Base-by-base conservation (phyloP, 2,888 invertebrate species). In the Tipula lateralis region DNA sequence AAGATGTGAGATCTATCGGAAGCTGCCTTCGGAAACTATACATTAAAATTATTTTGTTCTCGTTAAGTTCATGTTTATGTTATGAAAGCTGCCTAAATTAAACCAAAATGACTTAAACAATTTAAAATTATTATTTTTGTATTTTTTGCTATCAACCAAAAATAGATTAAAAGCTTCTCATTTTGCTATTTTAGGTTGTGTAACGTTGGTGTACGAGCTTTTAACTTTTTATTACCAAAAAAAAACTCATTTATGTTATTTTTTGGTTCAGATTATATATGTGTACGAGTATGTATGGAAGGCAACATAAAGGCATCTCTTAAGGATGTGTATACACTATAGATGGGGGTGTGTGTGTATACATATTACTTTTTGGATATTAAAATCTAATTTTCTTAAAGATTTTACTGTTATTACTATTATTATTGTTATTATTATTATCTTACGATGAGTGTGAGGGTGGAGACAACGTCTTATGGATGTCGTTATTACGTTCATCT, bases 361-460 rank as follows among this genome's bases (percentile, higher is more conserved):
- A 66, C 24, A 66, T 66, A 7, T 66, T 66, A 66, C 24, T 24
- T 66, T 24, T 66, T 66, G 66, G 66, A 66, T 66, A 66, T 66
- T 66, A 66, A 66, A 66, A 66, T 66, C 66, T 66, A 66, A 66
- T 66, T 66, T 66, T 66, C 66, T 7, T 66, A 66, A 66, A 66
- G 66, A 66, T 66, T 66, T 66, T 66, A 66, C 66, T 66, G 66
- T 66, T 66, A 66, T 66, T 66, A 24, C 24, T 24, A 66, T 24
- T 2, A 39, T 39, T 24, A 24, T 24, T 66, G 12, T 66, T 66
- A 24, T 66, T 66, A 66, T 66, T 66, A 19, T 24, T 66, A 24
- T 66, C 24, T 66, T 66, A 66, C 19, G 66, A 66, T 24, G 66
- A 24, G 66, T 19, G 24, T 66, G 66, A 66, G 19, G 24, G 3